Evolutionary conservation across 2,113 vertebrate species (phyloP).

Genomic region (Pelecanoides urinatrix): DNA sequence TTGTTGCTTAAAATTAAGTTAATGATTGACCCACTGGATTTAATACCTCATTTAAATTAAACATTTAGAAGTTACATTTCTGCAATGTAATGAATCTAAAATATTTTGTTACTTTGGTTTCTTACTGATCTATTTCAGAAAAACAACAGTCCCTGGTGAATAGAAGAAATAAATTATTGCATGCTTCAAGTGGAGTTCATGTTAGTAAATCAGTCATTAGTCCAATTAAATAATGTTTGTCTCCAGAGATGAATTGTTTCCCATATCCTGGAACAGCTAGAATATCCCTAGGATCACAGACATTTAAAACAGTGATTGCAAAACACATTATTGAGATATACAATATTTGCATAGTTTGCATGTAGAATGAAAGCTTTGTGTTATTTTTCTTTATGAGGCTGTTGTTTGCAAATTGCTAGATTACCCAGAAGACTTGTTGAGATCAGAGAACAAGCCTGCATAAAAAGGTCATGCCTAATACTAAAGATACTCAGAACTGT

Average conservation of each 20-base stretch:
- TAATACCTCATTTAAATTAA: not conserved
- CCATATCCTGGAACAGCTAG: not conserved
- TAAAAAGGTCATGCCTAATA: not conserved
- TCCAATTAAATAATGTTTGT: conserved; percentile 2
- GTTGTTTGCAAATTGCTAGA: not conserved
- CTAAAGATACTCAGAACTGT: not conserved
- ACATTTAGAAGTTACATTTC: not conserved
- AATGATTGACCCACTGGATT: not conserved
- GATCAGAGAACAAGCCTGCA: not conserved
- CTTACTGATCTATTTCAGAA: not conserved
- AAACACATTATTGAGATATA: not conserved
- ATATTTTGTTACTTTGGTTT: not conserved
- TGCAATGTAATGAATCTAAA: not conserved
- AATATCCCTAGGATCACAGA: not conserved
- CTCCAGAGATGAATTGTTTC: not conserved
- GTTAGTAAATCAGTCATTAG: conserved; percentile 3
- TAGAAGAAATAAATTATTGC: not conserved
- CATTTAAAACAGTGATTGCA: conserved; percentile 3
- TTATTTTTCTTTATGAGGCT: not conserved
- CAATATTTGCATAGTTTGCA: not conserved
- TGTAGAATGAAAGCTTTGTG: not conserved
- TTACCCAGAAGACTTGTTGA: conserved; percentile 9
- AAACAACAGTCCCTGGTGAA: not conserved
- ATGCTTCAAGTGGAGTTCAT: not conserved
- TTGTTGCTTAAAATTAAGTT: not conserved